phyloP scores from a whole-genome alignment of 2,888 invertebrate species.

The Apodemia mormo region DNA sequence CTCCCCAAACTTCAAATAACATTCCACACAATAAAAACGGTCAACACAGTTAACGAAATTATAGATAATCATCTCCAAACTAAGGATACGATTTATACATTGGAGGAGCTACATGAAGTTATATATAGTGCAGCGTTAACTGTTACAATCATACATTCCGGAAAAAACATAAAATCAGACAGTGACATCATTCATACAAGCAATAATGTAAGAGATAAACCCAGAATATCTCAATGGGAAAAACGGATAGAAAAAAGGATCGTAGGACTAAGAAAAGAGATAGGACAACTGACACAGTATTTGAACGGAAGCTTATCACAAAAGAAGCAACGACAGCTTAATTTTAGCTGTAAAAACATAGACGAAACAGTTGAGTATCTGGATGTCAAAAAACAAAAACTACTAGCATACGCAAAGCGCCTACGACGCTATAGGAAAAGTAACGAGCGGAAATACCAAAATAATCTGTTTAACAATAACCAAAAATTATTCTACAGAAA shows the following conservation, averaged over 20 bases:
- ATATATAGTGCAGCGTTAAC: slow-evolving; percentile 12
- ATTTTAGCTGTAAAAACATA: too few relatives aligned
- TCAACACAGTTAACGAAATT: slow-evolving; percentile 4
- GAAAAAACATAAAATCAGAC: not conserved
- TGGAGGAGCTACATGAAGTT: not conserved
- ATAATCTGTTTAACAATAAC: too few relatives aligned
- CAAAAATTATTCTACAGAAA: too few relatives aligned
- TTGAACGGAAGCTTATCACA: not conserved
- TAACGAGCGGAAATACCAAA: too few relatives aligned
- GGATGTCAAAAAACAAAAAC: too few relatives aligned
- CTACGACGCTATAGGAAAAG: too few relatives aligned
- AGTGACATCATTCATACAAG: not conserved
- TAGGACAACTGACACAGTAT: not conserved
- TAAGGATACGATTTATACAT: not conserved
- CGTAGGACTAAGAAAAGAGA: not conserved
- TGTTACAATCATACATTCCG: not conserved
- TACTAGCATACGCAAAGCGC: too few relatives aligned
- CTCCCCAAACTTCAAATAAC: slow-evolving; percentile 16
- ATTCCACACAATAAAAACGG: not conserved
- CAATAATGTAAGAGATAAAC: not conserved
- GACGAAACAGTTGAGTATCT: too few relatives aligned
- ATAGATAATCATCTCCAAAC: not conserved
- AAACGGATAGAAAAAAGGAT: not conserved
- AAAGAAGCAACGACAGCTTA: not conserved
- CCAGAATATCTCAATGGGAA: not conserved